Evolutionary conservation across 2,888 invertebrate species (phyloP), one percentile per base, ranked within the genome.

Genomic region (Scaptomyza reducta): DNA sequence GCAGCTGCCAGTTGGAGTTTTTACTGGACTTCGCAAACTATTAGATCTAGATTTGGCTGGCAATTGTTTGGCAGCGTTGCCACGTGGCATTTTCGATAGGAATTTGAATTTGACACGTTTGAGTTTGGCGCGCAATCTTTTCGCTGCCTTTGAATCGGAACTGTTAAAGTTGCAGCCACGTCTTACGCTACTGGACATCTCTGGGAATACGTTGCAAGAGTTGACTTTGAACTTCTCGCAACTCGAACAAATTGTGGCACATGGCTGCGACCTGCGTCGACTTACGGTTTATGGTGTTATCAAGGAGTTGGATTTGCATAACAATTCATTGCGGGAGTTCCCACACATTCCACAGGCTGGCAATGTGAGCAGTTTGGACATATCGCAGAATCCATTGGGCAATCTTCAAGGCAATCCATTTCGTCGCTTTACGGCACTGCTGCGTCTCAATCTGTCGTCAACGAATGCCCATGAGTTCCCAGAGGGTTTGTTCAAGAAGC

Each of bases 401-500:
- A 85, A 80, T 38, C 57, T 91, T 4, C 89, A 89, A 64, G 89
- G 88, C 1, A 89, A 90, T 57, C 88, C 90, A 0, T 69, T 91
- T 45, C 79, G 90, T 0, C 89, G 90, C 11, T 88, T 86, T 35
- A 89, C 87, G 7, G 84, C 78, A 0, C 60, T 91, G 62, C 29
- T 86, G 55, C 88, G 90, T 1, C 74, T 91, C 18, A 91, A 91
- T 63, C 65, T 91, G 6, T 91, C 91, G n/a, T 62, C 86, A 3
- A 89, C 87, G 2, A 81, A 80, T 31, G 71, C 88, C 38, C 89
- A 90, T 42, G 90, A 91, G 35, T 58, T 91, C n/a, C 77, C 78
- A 35, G 91, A 91, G 74, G 89, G 86, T 10, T 53, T 90, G 14
- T 90, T 91, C 67, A 91, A 90, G 61, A 90, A 90, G 58, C 91